phyloP scores from a whole-genome alignment of 2,888 invertebrate species.

The Hirtodrosophila alboralis region DNA sequence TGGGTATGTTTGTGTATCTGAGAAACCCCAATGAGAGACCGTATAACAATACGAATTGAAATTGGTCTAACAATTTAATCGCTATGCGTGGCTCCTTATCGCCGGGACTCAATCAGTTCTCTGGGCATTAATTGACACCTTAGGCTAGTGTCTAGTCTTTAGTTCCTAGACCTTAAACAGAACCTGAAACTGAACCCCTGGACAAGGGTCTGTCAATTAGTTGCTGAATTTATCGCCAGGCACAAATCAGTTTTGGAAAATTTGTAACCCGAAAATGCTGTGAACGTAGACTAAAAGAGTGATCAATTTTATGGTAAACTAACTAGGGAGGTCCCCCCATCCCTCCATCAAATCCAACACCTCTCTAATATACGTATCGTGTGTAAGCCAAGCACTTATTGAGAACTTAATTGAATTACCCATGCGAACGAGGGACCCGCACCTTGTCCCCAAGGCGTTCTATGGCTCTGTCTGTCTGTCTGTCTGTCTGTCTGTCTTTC shows the following conservation, averaged over 20 bases:
- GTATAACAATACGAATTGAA: slow-evolving; percentile 49
- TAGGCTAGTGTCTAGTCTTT: slow-evolving; percentile 22
- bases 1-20: no score
- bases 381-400: slow-evolving; percentile 61
- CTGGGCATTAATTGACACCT: slow-evolving; percentile 77
- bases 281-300: slow-evolving; percentile 65
- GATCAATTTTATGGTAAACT: slow-evolving; percentile 72
- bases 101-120: slow-evolving; percentile 52
- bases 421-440: slow-evolving; percentile 47
- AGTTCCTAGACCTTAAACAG: slow-evolving; percentile 10
- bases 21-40: slow-evolving; percentile 7
- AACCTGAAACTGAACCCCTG: slow-evolving; percentile 29
- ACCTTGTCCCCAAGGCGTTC: slow-evolving; percentile 65
- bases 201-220: slow-evolving; percentile 75
- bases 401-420: slow-evolving; percentile 78
- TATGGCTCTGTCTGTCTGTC: slow-evolving; percentile 22
- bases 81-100: slow-evolving; percentile 59
- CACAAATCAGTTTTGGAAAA: slow-evolving; percentile 80
- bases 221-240: slow-evolving; percentile 75
- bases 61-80: slow-evolving; percentile 72
- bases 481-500: slow-evolving; percentile 18
- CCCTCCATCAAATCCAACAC: neutral
- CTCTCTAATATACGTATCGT: slow-evolving; percentile 39
- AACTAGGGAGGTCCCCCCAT: slow-evolving; percentile 60
- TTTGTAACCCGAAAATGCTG: slow-evolving; percentile 64